Conservation (phyloP, 2,888 invertebrate genomes). For the Drosophila atroscutellata region DNA sequence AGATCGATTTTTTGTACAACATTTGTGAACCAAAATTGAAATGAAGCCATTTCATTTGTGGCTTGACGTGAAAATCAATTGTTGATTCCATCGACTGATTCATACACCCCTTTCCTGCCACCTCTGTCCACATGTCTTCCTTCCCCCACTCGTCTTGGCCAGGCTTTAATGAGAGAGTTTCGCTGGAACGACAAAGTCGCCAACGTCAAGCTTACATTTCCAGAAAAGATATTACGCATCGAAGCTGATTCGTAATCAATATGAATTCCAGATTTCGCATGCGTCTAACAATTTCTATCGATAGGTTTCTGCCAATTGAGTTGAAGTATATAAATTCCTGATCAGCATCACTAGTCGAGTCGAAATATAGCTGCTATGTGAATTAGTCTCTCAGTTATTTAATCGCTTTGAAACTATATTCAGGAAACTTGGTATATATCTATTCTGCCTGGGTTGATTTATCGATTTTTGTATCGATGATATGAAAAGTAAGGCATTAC, state of each 20-base stretch:
- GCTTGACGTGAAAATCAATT: constrained; percentile 50
- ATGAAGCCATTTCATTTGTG: constrained; percentile 21
- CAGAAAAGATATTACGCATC: neutral
- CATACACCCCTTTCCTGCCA: neutral
- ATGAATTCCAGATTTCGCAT: neutral
- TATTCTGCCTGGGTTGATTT: neutral
- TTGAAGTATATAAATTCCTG: neutral
- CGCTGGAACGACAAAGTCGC: constrained; percentile 30
- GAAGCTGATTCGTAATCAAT: neutral
- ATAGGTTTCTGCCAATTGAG: neutral
- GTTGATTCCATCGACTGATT: constrained; percentile 6
- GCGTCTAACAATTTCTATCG: neutral
- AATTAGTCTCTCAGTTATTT: neutral
- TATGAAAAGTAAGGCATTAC: neutral
- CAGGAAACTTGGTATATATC: neutral
- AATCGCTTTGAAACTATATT: neutral
- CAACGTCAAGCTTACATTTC: constrained; percentile 63
- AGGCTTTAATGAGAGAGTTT: constrained; percentile 59
- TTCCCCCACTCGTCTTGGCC: neutral
- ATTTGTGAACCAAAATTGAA: constrained; percentile 48
- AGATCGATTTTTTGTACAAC: constrained; percentile 57
- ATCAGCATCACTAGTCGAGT: too few relatives aligned
- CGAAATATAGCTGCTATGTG: neutral
- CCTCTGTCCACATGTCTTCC: neutral
- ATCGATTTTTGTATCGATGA: neutral